These are phyloP conservation scores for Melanostoma mellinum DNA, from an alignment of 2,888 invertebrate genomes.

Conservation along the genomic window DNA sequence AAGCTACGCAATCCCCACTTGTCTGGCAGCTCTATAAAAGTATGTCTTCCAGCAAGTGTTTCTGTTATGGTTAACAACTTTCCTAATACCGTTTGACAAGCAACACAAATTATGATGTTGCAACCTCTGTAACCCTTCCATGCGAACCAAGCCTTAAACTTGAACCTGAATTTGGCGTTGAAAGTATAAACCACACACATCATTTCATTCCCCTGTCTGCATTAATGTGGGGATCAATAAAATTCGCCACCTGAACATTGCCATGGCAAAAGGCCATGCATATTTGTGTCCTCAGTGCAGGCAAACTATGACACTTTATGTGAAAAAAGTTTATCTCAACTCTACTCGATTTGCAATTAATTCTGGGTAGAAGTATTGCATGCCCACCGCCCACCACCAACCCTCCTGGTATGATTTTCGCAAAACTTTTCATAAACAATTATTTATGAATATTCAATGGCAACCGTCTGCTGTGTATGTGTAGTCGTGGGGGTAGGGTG, in stretches of 20 bases:
- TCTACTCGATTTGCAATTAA: slow-evolving; percentile 33
- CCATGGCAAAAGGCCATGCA: slow-evolving; percentile 56
- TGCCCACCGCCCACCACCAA: neutral
- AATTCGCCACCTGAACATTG: slow-evolving; percentile 29
- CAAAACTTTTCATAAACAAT: slow-evolving; percentile 62
- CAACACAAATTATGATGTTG: neutral
- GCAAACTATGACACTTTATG: slow-evolving; percentile 31
- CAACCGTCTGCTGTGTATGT: neutral
- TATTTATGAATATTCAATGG: slow-evolving; percentile 67
- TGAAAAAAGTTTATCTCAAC: slow-evolving; percentile 46
- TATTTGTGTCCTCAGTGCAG: slow-evolving; percentile 13
- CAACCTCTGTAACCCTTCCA: slow-evolving; percentile 20
- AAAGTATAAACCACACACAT: neutral
- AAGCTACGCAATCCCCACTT: too few species aligned
- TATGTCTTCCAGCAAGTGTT: neutral
- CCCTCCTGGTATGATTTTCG: slow-evolving; percentile 30
- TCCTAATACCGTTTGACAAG: neutral
- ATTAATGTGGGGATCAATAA: slow-evolving; percentile 37
- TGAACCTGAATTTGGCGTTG: slow-evolving; percentile 50
- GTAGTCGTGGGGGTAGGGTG: neutral
- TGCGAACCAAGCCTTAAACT: slow-evolving; percentile 44
- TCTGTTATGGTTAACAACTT: neutral
- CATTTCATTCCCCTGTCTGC: neutral
- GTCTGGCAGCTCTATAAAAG: too few species aligned
- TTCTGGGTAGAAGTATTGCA: slow-evolving; percentile 4